Base-by-base conservation (phyloP, 2,113 vertebrate genomes). In the Podiceps cristatus region DNA sequence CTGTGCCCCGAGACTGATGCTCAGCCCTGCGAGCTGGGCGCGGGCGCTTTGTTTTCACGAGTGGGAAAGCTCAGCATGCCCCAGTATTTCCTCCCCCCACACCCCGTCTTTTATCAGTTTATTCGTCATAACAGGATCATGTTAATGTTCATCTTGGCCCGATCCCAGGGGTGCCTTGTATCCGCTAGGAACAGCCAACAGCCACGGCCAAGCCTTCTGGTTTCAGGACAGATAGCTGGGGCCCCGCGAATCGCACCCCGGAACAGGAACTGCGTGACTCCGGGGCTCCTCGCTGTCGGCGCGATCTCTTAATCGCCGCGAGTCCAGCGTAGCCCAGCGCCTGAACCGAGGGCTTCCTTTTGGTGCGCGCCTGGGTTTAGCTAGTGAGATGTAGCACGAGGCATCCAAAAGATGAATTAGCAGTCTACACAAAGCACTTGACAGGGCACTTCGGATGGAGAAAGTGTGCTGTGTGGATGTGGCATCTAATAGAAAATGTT, bases 231-330 rank as follows among this genome's bases (percentile, higher is more conserved):
- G 74, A 27, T 49, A 76, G 22, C 24, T 31, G 71, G 62, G 63
- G 40, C 93, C 0, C 1, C 25, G 35, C 0, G 2, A 84, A 33
- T 53, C 2, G 2, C 42, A 72, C 42, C 4, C 58, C 33, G 40
- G 56, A 4, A 37, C 42, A 64, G 76, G 58, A 90, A 35, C 87
- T 23, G 9, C 73, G 67, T 73, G 53, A 49, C 69, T 69, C 9
- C 74, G 73, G 74, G 27, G 22, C 23, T 81, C 35, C 49, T 60
- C 0, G 0, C 10, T 49, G 60, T 33, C 0, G 0, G 12, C 0
- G 1, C 13, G 18, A 35, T 42, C 23, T n/a, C 69, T 82, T 64
- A 9, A 66, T 53, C 0, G 0, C 24, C 22, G 53, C 10, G 3
- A 52, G 58, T 31, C 49, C 50, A 67, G 73, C 5, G 0, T 2